A percentile compares a stretch with the other conserved stretches of the same genome.
Evolutionary conservation across 2,888 invertebrate genomes (phyloP).

Genomic region (Pollenia amentaria): DNA sequence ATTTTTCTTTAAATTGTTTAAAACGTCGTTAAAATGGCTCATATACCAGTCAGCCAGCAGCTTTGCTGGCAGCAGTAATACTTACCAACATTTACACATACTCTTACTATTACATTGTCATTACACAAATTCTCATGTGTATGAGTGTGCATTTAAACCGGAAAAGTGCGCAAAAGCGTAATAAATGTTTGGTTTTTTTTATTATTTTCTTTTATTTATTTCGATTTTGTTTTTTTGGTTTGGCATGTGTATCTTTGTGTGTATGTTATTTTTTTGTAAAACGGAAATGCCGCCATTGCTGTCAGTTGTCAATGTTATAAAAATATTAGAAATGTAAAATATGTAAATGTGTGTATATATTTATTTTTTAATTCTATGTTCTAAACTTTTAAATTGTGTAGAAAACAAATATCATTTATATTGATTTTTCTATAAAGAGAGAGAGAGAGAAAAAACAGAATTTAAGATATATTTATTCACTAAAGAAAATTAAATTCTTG

Average conservation of each 20-base stretch:
- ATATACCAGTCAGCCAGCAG: constrained; percentile 57
- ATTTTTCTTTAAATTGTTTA: constrained; percentile 74
- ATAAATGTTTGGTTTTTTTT: constrained; percentile 69
- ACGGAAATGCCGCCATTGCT: constrained; percentile 75
- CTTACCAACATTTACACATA: constrained; percentile 10
- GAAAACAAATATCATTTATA: constrained; percentile 50
- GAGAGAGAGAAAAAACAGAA: not conserved
- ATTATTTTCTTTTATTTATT: constrained; percentile 43
- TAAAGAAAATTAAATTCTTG: too few species aligned
- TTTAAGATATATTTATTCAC: not conserved
- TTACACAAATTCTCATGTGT: not conserved
- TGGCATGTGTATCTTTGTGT: not conserved
- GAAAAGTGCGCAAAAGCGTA: constrained; percentile 74
- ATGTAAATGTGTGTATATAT: constrained; percentile 51
- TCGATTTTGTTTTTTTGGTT: constrained; percentile 36
- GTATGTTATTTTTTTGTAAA: constrained; percentile 47
- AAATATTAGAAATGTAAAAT: constrained; percentile 52
- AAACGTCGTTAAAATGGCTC: constrained; percentile 75
- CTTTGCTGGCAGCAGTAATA: constrained; percentile 24
- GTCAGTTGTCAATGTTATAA: constrained; percentile 70
- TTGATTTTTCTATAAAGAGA: constrained; percentile 57
- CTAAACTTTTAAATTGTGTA: constrained; percentile 63
- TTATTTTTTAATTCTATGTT: constrained; percentile 41
- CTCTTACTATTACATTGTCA: not conserved
- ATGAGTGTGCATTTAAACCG: constrained; percentile 61